phyloP scores from a whole-genome alignment of 2,113 vertebrate genomes.

The Formicarius rufipectus region DNA sequence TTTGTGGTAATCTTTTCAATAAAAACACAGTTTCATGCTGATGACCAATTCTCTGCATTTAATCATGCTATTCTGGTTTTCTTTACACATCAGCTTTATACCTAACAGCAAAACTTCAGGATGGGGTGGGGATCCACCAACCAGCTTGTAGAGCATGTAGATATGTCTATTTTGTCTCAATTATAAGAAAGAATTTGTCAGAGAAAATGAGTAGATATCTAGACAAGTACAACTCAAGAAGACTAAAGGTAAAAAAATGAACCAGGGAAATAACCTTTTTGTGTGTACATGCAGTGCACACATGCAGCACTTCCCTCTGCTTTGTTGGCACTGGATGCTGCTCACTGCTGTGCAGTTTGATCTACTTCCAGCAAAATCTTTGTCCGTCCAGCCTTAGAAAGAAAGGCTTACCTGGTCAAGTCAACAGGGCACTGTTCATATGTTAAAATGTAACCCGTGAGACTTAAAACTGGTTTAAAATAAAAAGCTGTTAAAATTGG shows the following conservation, averaged over 20 bases:
- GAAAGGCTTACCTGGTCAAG: not conserved
- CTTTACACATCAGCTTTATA: not conserved
- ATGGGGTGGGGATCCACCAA: not conserved
- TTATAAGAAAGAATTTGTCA: not conserved
- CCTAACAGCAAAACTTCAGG: not conserved
- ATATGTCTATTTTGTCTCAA: not conserved
- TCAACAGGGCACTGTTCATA: not conserved
- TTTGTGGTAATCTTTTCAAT: not conserved
- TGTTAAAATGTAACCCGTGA: not conserved
- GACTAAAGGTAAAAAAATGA: not conserved
- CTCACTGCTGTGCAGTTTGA: not conserved
- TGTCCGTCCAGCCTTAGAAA: not conserved
- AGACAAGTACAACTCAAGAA: not conserved
- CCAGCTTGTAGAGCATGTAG: not conserved
- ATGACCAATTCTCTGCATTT: not conserved
- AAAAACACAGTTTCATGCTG: not conserved
- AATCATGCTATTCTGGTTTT: not conserved
- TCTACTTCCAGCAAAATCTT: not conserved
- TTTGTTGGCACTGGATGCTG: not conserved
- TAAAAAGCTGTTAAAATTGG: not conserved
- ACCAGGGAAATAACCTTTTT: accelerated
- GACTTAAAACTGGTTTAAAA: not conserved
- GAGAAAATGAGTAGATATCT: not conserved
- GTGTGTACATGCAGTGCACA: accelerated
- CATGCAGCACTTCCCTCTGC: not conserved